Evolutionary conservation across 2,113 vertebrate genomes (phyloP).

Genomic region (Typhlomys cinereus): DNA sequence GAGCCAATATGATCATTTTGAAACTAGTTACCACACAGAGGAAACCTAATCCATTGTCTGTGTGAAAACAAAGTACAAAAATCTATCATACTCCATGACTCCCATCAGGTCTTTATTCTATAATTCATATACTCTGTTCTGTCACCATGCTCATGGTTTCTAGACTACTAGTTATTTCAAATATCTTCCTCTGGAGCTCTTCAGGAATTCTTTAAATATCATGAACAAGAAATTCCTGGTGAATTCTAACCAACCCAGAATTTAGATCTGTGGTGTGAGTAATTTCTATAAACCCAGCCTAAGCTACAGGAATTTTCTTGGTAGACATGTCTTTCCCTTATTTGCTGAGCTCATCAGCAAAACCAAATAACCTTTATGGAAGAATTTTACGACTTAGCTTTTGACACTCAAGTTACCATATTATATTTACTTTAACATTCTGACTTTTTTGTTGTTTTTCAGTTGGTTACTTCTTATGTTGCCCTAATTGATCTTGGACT

Average conservation of each 20-base stretch:
- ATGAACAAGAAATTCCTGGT: conserved; percentile 5
- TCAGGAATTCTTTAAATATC: conserved; percentile 25
- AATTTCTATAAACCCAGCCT: conserved; percentile 9
- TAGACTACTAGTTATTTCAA: conserved; percentile 12
- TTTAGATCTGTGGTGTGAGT: background rate
- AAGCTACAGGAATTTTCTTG: conserved; percentile 27
- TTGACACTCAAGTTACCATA: conserved; percentile 18
- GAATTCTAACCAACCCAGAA: conserved; percentile 52
- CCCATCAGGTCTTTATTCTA: background rate
- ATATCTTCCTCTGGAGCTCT: background rate
- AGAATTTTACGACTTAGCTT: background rate
- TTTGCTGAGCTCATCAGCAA: background rate
- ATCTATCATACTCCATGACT: background rate
- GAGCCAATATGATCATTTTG: background rate
- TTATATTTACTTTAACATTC: background rate
- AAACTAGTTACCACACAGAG: background rate
- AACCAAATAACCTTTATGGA: background rate
- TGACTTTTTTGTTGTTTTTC: background rate
- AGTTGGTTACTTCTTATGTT: background rate
- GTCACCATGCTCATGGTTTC: background rate
- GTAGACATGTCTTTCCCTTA: background rate
- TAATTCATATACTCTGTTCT: conserved; percentile 8
- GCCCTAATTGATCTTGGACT: background rate
- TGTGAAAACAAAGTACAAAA: background rate
- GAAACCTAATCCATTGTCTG: conserved; percentile 11